Conservation (phyloP, 1,140 invertebrate species). For the Periplaneta americana region DNA sequence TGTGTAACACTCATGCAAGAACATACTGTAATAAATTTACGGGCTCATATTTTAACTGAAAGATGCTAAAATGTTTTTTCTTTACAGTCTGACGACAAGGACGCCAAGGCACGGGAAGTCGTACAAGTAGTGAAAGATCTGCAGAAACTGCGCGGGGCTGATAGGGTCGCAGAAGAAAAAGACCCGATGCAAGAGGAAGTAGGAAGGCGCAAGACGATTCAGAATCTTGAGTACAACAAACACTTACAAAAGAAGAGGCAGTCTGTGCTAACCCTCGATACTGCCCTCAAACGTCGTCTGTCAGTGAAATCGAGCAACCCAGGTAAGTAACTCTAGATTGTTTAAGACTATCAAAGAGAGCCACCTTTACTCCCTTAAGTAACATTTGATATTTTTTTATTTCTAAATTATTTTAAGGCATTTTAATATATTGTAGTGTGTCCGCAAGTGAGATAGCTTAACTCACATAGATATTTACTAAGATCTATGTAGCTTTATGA, state of each 20-base stretch:
- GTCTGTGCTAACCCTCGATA: neutral
- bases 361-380: too few species aligned
- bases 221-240: neutral
- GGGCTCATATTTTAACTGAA: too few species aligned
- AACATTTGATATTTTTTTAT: too few species aligned
- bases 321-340: neutral
- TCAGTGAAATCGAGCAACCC: neutral
- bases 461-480: too few species aligned
- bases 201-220: neutral
- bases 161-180: neutral
- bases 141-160: constrained; percentile 33
- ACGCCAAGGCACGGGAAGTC: constrained; percentile 48
- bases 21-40: too few species aligned
- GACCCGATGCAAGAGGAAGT: neutral
- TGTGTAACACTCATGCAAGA: too few species aligned
- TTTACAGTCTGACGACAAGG: constrained; percentile 43
- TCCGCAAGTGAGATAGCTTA: too few species aligned
- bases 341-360: too few species aligned
- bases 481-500: too few species aligned
- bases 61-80: too few species aligned
- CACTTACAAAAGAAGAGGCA: neutral
- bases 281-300: neutral
- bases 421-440: too few species aligned
- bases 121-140: constrained; percentile 54
- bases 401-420: too few species aligned